A percentile compares a stretch with the other conserved stretches of the same genome.
phyloP scores from a whole-genome alignment of 2,888 invertebrate species.

The Gastracanthus pulcherrimus region DNA sequence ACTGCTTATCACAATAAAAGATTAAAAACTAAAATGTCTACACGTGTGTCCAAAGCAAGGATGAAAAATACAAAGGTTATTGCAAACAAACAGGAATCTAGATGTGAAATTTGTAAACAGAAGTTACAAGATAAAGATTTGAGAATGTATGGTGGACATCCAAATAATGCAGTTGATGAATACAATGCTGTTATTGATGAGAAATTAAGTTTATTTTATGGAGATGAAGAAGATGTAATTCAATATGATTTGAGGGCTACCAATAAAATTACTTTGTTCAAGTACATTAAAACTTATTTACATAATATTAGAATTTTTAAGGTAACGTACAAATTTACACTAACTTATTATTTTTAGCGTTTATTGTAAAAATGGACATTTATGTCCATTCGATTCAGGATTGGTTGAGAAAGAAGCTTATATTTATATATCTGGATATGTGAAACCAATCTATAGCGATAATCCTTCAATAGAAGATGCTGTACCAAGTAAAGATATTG shows the following conservation, averaged over 20 bases:
- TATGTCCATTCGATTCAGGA: constrained; percentile 88
- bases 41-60: neutral
- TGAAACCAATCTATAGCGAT: constrained; percentile 89
- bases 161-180: constrained; percentile 87
- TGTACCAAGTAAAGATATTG: constrained; percentile 86
- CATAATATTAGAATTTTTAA: neutral
- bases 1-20: neutral
- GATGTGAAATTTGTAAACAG: neutral
- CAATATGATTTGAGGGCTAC: constrained; percentile 81
- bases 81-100: neutral
- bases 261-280: constrained; percentile 80
- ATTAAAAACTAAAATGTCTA: neutral
- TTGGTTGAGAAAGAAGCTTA: constrained; percentile 86
- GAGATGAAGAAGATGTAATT: constrained; percentile 79
- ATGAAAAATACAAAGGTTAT: neutral
- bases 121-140: constrained; percentile 76
- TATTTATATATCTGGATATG: constrained; percentile 88
- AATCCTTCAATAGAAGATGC: constrained; percentile 84
- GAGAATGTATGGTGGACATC: constrained; percentile 85
- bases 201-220: constrained; percentile 85
- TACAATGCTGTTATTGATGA: constrained; percentile 87
- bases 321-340: neutral
- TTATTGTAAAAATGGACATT: constrained; percentile 88
- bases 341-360: constrained; percentile 77
- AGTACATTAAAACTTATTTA: constrained; percentile 55